Percentiles rank a stretch among this genome's conserved stretches.
phyloP scores from a whole-genome alignment of 2,888 invertebrate species.

The Spisula solida region DNA sequence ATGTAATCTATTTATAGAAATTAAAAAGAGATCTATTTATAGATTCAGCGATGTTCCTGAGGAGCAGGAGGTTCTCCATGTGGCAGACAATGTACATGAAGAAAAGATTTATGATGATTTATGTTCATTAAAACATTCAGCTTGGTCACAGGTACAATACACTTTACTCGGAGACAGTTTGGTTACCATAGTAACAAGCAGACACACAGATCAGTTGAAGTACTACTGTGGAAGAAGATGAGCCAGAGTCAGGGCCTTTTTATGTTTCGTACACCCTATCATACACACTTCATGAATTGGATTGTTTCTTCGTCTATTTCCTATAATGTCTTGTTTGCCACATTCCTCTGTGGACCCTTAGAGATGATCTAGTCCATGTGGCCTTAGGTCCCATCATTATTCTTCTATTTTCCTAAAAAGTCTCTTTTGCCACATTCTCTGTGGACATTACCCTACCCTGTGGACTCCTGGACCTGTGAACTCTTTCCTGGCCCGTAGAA shows the following conservation, averaged over 20 bases:
- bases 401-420: no score
- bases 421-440: no score
- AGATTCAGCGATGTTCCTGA: constrained; percentile 75
- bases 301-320: no score
- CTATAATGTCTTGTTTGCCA: no score
- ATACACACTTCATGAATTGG: no score
- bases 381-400: no score
- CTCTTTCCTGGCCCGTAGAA: no score
- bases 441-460: no score
- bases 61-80: constrained; percentile 74
- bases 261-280: not conserved
- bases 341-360: no score
- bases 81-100: constrained; percentile 76
- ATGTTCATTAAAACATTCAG: constrained; percentile 75
- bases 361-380: no score
- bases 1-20: constrained; percentile 42
- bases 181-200: constrained; percentile 3
- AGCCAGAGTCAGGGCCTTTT: not conserved
- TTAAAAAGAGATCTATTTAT: constrained; percentile 50
- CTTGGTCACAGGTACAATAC: constrained; percentile 76
- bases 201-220: not conserved
- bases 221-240: not conserved
- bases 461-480: no score
- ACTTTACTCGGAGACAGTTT: not conserved
- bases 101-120: constrained; percentile 95